Evolutionary conservation across 2,113 vertebrate genomes (phyloP).

Genomic region (Trematomus loennbergii): DNA sequence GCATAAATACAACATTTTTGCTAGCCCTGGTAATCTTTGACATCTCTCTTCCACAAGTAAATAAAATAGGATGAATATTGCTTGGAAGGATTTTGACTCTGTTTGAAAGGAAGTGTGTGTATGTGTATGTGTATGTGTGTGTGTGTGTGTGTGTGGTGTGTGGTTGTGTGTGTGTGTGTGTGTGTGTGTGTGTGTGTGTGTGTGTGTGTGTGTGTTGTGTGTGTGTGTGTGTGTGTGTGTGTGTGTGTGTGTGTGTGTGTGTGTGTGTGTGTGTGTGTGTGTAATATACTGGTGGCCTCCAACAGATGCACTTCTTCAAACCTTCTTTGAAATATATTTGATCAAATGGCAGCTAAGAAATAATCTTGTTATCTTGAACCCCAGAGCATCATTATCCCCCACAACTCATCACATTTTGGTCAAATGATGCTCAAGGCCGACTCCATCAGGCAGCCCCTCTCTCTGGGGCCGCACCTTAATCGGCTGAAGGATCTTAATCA

Average conservation of each 20-base stretch:
- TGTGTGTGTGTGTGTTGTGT: not conserved
- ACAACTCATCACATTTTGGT: conserved; percentile 6
- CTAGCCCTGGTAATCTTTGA: too few relatives aligned
- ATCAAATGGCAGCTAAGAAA: not conserved
- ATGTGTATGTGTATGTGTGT: not conserved
- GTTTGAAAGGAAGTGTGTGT: too few relatives aligned
- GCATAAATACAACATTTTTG: too few relatives aligned
- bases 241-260: not conserved
- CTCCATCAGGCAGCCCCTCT: conserved; percentile 24
- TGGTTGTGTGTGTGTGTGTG: not conserved
- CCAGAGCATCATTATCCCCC: not conserved
- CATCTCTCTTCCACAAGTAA: too few relatives aligned
- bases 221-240: not conserved
- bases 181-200: not conserved
- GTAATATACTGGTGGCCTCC: not conserved
- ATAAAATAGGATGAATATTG: too few relatives aligned
- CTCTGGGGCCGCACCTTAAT: conserved; percentile 22
- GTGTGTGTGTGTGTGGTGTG: not conserved
- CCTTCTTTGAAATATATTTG: not conserved
- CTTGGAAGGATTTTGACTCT: too few relatives aligned
- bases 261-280: not conserved
- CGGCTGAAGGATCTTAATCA: conserved; percentile 41
- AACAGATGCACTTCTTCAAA: not conserved
- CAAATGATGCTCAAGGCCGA: conserved; percentile 38
- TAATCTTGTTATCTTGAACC: not conserved